These are phyloP conservation scores for Barypeithes pellucidus DNA, from an alignment of 2,888 invertebrate genomes.

Conservation along the genomic window DNA sequence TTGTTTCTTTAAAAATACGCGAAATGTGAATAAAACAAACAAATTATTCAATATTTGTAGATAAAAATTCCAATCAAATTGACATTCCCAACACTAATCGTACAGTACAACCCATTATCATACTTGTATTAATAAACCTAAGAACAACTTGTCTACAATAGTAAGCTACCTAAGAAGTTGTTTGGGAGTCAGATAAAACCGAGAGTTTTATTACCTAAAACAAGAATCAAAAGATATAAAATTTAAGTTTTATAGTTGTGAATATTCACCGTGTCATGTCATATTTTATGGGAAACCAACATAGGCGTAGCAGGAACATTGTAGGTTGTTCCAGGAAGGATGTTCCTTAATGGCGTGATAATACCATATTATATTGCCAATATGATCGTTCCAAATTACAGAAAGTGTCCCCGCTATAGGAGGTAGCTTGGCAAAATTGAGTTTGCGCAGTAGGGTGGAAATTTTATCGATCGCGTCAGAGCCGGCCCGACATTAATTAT, in stretches of 20 bases:
- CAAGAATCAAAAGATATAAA: conserved; percentile 21
- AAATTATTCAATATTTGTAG: too few species aligned
- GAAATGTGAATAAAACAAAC: too few species aligned
- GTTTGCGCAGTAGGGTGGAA: too few species aligned
- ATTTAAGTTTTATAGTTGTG: conserved; percentile 11
- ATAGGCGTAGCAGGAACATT: neutral
- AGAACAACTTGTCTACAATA: conserved; percentile 18
- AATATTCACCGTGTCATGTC: conserved; percentile 12
- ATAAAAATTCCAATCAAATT: neutral
- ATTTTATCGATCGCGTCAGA: too few species aligned
- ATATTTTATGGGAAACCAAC: conserved; percentile 2
- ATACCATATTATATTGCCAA: too few species aligned
- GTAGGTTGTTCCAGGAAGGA: too few species aligned
- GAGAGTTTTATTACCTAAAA: conserved; percentile 19
- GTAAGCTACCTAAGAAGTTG: conserved; percentile 26
- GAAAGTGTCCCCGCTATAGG: too few species aligned
- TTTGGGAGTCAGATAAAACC: conserved; percentile 16
- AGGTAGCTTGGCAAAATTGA: too few species aligned
- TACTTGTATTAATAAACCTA: conserved; percentile 16
- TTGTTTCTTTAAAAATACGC: too few species aligned
- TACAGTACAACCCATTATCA: conserved; percentile 7
- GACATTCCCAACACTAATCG: conserved; percentile 3
- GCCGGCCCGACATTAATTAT: too few species aligned
- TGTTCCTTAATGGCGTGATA: too few species aligned
- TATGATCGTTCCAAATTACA: too few species aligned